These are phyloP conservation scores for Cryptocephalus primarius DNA, from an alignment of 2,888 invertebrate species.

Conservation along the genomic window DNA sequence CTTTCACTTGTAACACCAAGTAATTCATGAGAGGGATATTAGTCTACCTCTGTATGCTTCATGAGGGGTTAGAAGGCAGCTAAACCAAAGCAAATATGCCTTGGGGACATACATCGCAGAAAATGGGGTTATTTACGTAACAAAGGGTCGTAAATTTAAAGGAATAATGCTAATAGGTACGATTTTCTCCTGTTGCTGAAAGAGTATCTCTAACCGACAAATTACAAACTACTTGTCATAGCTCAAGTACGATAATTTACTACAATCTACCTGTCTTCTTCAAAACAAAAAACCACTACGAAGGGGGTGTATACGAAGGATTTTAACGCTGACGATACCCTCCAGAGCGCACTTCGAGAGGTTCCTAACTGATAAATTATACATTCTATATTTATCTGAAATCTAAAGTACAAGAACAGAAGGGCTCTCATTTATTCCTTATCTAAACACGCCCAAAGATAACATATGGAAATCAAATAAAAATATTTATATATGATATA, in stretches of 20 bases:
- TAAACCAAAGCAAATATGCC: conserved; percentile 1
- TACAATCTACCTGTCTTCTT: too few relatives aligned
- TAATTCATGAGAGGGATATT: too few relatives aligned
- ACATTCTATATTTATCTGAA: background rate
- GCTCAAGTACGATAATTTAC: too few relatives aligned
- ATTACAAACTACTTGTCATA: too few relatives aligned
- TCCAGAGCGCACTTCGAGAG: background rate
- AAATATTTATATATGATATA: conserved; percentile 4
- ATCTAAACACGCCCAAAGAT: conserved; percentile 3
- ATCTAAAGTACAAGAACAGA: conserved; percentile 4
- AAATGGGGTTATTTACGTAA: background rate
- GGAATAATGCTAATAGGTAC: too few relatives aligned
- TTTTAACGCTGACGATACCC: background rate
- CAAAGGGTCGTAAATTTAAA: background rate
- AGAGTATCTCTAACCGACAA: too few relatives aligned
- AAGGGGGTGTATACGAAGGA: background rate
- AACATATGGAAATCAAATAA: conserved; percentile 6
- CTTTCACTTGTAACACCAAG: too few relatives aligned
- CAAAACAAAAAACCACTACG: background rate
- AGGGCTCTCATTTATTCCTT: conserved; percentile 1
- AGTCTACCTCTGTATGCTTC: background rate
- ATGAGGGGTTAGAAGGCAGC: background rate
- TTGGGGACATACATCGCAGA: background rate
- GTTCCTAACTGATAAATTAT: background rate
- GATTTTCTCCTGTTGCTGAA: too few relatives aligned